Conservation (phyloP, 2,113 vertebrate species). For the Otocyon megalotis region DNA sequence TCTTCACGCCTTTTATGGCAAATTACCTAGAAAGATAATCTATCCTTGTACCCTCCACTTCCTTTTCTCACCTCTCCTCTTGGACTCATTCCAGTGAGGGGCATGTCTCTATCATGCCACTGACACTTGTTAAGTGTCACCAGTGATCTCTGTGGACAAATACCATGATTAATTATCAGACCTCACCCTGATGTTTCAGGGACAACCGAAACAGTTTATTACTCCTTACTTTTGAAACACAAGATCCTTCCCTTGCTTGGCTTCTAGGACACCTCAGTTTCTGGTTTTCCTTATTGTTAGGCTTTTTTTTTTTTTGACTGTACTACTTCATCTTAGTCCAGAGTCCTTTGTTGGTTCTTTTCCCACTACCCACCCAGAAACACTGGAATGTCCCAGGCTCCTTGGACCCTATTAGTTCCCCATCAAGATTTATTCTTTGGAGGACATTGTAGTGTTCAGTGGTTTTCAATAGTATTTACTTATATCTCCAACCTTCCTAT, state of each 20-base stretch:
- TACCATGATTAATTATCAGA: background rate
- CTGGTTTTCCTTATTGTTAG: background rate
- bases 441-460: background rate
- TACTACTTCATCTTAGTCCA: background rate
- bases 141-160: background rate
- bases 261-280: background rate
- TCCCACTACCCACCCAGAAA: background rate
- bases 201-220: background rate
- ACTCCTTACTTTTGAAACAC: background rate
- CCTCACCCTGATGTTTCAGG: background rate
- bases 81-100: background rate
- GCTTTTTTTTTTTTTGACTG: background rate
- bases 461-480: background rate
- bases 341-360: background rate
- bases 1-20: background rate
- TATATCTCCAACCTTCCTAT: background rate
- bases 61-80: background rate
- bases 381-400: background rate
- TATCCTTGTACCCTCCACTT: background rate
- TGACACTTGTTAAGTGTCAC: background rate
- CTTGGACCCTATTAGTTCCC: background rate
- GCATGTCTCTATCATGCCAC: background rate
- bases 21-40: background rate
- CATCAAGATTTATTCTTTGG: background rate
- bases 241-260: background rate